Base-by-base conservation (phyloP, 1,140 invertebrate genomes). In the Ectropis grisescens region DNA sequence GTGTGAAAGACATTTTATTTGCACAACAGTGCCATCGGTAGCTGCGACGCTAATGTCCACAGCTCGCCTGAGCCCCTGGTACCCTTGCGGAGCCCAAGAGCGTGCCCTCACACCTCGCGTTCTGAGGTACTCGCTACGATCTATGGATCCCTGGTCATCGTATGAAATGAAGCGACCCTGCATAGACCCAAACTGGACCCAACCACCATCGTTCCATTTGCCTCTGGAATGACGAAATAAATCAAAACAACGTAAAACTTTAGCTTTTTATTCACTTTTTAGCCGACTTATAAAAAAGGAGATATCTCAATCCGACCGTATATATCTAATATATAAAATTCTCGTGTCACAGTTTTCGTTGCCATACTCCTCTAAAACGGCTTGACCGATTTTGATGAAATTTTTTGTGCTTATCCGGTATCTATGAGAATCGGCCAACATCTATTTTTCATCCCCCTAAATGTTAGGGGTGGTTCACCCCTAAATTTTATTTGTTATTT, bases 21-120 rank as follows among this genome's bases (percentile, higher is more conserved):
- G 64, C 13, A 81, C 75, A 2, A 65, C 69, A 0, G 74, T 78
- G 11, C 83, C 85, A 37, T 83, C 65, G 6, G 22, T 30, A n/a
- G 71, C 62, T 1, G 58, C 28, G 2, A 71, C 76, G 0, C 51
- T 53, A 2, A 85, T 34, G 0, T 41, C 52, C 13, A 83, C 33
- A 1, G 58, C 59, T 15, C 66, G 52, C 16, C 67, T 45, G 3
- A 82, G 46, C 1, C 46, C 49, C 13, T 53, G 38, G 22, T 59
- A 46, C 1, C 37, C 47, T 3, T 41, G 40, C 1, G 41, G 37
- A 1, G 56, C 45, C 53, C 68, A 78, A 11, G 28, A 37, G 3
- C 68, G 35, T 22, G 87, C 84, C 29, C 83, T 79, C 1, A 84
- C 50, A 6, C 86, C 83, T 16, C 85, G 82, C 8, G 85, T 45